Evolutionary conservation across 1,140 invertebrate genomes (phyloP), one percentile per base, ranked within the genome.

Genomic region (Drosophila ficusphila): DNA sequence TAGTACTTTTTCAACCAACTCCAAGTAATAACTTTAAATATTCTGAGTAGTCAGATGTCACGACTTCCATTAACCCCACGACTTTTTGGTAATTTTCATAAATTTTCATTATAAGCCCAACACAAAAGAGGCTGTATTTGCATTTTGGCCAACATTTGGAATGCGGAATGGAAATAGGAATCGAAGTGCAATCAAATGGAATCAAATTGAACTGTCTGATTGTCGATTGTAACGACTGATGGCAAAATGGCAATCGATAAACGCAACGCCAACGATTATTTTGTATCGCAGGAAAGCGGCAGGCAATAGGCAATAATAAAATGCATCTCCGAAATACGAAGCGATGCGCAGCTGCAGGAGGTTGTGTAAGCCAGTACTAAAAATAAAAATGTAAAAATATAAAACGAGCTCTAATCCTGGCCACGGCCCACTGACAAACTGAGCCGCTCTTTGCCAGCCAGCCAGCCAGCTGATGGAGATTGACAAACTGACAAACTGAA

Each of bases 401-500:
- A 39, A 69, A 69, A 57, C 49, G 29, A 41, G 52, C 76, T 71
- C 76, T 79, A 86, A 79, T 85, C 76, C 76, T 85, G 81, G 47
- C 56, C 41, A 38, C 51, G 62, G 77, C 52, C 64, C 48, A 56
- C 76, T 49, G 72, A 27, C 72, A 68, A 68, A 70, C 72, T 62
- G 46, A 34, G 14, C 3, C 25, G 51, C 39, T 42, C n/a, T n/a
- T n/a, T n/a, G n/a, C n/a, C n/a, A n/a, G n/a, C n/a, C n/a, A n/a
- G n/a, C n/a, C 8, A 31, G 49, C 41, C 46, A 68, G 46, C 62
- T 65, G 60, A 67, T 41, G 46, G 34, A 41, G 52, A 44, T 51
- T 65, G 72, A 65, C 67, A 65, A 44, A 51, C 68, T 57, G 34
- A 57, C 61, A 68, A 67, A 67, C 36, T 62, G 54, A 51, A 62